phyloP scores from a whole-genome alignment of 2,113 vertebrate species.

The Crocuta crocuta region DNA sequence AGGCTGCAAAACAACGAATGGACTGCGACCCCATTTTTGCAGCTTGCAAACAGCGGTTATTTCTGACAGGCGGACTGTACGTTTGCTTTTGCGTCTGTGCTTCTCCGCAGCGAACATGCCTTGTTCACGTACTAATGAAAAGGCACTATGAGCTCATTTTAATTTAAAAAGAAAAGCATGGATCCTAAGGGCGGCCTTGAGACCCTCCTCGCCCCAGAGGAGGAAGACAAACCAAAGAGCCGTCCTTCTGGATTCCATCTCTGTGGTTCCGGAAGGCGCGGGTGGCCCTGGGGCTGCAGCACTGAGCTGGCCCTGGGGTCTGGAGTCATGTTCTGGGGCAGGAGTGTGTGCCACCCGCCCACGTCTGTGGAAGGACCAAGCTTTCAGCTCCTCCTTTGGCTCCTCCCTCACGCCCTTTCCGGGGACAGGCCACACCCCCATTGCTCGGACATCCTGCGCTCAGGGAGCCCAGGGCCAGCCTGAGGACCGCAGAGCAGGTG shows the following conservation, averaged over 20 bases:
- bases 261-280: rapidly evolving
- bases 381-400: not conserved
- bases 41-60: rapidly evolving
- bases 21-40: rapidly evolving
- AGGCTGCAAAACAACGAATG: rapidly evolving
- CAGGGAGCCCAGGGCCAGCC: not conserved
- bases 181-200: not conserved
- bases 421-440: rapidly evolving
- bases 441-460: rapidly evolving
- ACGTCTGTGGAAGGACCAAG: rapidly evolving
- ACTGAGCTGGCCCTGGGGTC: not conserved
- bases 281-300: not conserved
- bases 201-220: not conserved
- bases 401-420: rapidly evolving
- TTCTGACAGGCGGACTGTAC: not conserved
- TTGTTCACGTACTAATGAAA: not conserved
- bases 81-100: not conserved
- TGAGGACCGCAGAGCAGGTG: not conserved
- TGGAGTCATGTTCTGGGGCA: rapidly evolving
- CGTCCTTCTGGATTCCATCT: rapidly evolving
- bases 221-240: not conserved
- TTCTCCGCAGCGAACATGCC: not conserved
- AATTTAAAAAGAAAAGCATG: not conserved
- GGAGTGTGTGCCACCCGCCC: too few species aligned
- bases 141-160: not conserved